A percentile compares a stretch with the other conserved stretches of the same genome.
Evolutionary conservation across 1,140 invertebrate genomes (phyloP).

Genomic region (Kradibia gibbosae): DNA sequence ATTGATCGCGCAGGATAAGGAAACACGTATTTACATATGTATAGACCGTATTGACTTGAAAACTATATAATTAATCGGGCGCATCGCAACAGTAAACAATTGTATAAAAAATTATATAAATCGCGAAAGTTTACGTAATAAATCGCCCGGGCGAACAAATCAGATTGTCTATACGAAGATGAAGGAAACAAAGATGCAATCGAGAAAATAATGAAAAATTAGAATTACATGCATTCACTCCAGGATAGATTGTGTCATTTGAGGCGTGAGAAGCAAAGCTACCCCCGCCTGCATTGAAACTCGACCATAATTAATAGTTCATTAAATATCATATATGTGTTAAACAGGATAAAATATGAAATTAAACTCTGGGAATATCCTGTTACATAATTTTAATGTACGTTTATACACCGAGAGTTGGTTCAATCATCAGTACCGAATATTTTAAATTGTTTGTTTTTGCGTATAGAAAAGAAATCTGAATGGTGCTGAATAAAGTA

Average conservation of each 20-base stretch:
- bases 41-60: constrained; percentile 54
- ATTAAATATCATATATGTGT: constrained; percentile 38
- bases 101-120: constrained; percentile 33
- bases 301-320: constrained; percentile 34
- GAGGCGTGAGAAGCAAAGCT: constrained; percentile 35
- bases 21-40: constrained; percentile 64
- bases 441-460: constrained; percentile 67
- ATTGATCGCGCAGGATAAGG: constrained; percentile 27
- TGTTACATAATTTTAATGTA: constrained; percentile 68
- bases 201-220: constrained; percentile 45
- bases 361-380: constrained; percentile 32
- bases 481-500: constrained; percentile 72
- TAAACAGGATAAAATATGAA: constrained; percentile 24
- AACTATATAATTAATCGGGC: constrained; percentile 52
- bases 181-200: constrained; percentile 48
- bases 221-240: constrained; percentile 43
- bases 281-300: neutral
- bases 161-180: constrained; percentile 27
- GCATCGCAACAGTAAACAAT: constrained; percentile 46
- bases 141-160: constrained; percentile 11
- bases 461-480: constrained; percentile 55
- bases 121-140: constrained; percentile 38
- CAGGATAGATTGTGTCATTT: constrained; percentile 18
- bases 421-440: constrained; percentile 67
- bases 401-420: constrained; percentile 70